These are phyloP conservation scores for Thymelicus sylvestris DNA, from an alignment of 2,888 invertebrate species.

Conservation along the genomic window DNA sequence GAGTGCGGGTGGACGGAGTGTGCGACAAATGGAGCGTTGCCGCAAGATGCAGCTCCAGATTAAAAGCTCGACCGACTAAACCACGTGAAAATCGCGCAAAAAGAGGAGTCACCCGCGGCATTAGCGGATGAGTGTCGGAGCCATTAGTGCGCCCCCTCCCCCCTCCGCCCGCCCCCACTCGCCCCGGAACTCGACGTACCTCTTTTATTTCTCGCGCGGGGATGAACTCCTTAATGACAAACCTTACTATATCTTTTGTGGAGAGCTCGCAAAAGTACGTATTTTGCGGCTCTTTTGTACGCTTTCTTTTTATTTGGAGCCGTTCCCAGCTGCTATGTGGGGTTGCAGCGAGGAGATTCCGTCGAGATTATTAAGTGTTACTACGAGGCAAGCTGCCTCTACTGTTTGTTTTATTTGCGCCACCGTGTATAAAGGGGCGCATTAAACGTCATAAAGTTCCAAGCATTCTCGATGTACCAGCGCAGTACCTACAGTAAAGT, in stretches of 20 bases:
- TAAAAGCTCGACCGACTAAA: constrained; percentile 82
- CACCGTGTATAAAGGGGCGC: not conserved
- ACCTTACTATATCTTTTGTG: constrained; percentile 85
- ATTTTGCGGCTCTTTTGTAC: constrained; percentile 83
- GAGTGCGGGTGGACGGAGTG: constrained; percentile 29
- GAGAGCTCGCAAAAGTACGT: constrained; percentile 84
- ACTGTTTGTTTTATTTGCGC: constrained; percentile 25
- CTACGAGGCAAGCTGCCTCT: constrained; percentile 5
- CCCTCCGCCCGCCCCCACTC: constrained; percentile 46
- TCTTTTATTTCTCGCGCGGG: constrained; percentile 85
- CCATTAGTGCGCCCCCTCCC: constrained; percentile 77
- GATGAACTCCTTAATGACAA: constrained; percentile 85
- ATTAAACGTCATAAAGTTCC: not conserved
- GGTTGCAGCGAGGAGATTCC: constrained; percentile 35
- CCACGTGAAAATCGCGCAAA: constrained; percentile 84
- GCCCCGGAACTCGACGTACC: constrained; percentile 69
- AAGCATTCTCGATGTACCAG: too few species aligned
- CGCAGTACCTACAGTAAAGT: too few species aligned
- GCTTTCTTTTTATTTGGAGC: constrained; percentile 77
- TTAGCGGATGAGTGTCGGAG: constrained; percentile 85
- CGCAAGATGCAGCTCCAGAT: constrained; percentile 79
- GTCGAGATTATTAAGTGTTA: constrained; percentile 36
- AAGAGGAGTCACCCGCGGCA: constrained; percentile 84
- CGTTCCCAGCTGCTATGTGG: constrained; percentile 55
- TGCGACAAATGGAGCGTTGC: constrained; percentile 71